Evolutionary conservation across 2,797 vertebrate genomes (phyloP), one percentile per base, ranked within the genome.

Genomic region (Tympanoctomys barrerae): DNA sequence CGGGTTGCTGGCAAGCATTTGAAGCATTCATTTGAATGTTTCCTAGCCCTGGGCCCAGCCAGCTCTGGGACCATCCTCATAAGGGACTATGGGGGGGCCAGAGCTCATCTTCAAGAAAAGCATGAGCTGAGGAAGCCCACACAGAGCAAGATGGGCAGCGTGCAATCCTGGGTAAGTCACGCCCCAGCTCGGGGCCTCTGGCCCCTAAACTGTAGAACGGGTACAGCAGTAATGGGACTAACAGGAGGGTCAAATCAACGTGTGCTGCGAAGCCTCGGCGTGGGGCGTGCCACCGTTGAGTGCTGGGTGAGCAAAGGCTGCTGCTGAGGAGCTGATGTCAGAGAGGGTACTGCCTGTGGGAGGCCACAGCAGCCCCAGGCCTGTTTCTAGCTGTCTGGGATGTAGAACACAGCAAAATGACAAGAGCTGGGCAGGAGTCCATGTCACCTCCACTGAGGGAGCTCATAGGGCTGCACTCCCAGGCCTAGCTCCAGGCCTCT

Each of bases 351-450:
- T 73, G 61, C 80, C 94, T 77, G 57, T 39, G 70, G 46, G 85
- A 92, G 92, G 84, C 90, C 87, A 93, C 33, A n/a, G 71, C 70
- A 31, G 92, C 91, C 91, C 85, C 2, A 87, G 89, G 78, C 78
- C 89, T 87, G 12, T 93, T 89, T 90, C 90, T 73, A 96, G 28
- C 54, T 54, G 64, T 93, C 91, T 46, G 59, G 85, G 93, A 93
- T 66, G 59, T 5, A 88, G 78, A 96, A 90, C 73, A 75, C 31
- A 39, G 93, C 10, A 5, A 54, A 66, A 82, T 83, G 87, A 96
- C 96, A 96, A 92, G 89, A 73, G 14, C 84, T 78, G 73, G 96
- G 95, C 89, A 33, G 24, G 33, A 6, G 10, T 94, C 95, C 96
- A 95, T 87, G 68, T 49, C 62, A 59, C 70, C 46, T 81, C 18